A percentile compares a stretch with the other conserved stretches of the same genome.
phyloP scores from a whole-genome alignment of 2,888 invertebrate species.

The Lasioglossum marginatum region DNA sequence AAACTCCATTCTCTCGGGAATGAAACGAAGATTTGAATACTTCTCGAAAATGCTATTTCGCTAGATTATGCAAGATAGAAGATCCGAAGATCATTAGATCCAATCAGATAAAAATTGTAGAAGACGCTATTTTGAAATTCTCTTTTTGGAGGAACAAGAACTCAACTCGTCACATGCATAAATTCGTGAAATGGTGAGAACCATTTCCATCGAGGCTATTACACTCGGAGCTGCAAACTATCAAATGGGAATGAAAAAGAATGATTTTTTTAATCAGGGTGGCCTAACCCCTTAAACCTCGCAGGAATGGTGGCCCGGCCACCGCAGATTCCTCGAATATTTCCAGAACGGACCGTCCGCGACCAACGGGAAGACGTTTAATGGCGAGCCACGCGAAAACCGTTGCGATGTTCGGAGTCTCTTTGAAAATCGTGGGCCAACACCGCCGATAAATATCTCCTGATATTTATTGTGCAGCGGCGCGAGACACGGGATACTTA shows the following conservation, averaged over 20 bases:
- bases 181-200: not conserved
- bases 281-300: constrained; percentile 13
- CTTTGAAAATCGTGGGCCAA: constrained; percentile 19
- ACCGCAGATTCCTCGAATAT: constrained; percentile 53
- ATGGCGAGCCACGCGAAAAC: constrained; percentile 51
- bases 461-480: constrained; percentile 9
- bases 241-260: constrained; percentile 4
- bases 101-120: not conserved
- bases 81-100: not conserved
- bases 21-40: not conserved
- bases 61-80: not conserved
- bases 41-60: not conserved
- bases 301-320: constrained; percentile 30
- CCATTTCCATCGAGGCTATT: not conserved
- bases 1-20: too few species aligned
- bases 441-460: constrained; percentile 40
- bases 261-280: constrained; percentile 4
- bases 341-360: constrained; percentile 11
- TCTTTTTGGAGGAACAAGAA: not conserved
- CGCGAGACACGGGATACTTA: not conserved
- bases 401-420: constrained; percentile 27
- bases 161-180: not conserved
- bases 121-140: not conserved
- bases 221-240: not conserved
- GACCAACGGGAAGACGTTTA: constrained; percentile 40